phyloP scores from a whole-genome alignment of 2,888 invertebrate genomes.

The Aromia moschata region DNA sequence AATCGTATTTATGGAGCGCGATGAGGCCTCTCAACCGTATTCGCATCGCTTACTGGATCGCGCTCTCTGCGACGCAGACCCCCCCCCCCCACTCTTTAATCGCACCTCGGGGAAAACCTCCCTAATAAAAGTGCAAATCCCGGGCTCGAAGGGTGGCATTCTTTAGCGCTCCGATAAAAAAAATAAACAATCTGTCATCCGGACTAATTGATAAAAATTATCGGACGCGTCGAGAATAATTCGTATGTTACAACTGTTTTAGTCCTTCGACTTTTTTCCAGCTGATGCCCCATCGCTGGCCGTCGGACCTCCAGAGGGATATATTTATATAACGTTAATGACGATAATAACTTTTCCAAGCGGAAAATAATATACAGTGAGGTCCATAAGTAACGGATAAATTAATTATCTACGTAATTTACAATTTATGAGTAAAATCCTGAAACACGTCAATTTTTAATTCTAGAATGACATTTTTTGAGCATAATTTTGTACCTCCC shows the following conservation, averaged over 20 bases:
- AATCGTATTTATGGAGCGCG: constrained; percentile 51
- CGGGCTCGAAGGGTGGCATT: constrained; percentile 48
- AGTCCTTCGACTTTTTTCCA: constrained; percentile 30
- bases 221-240: constrained; percentile 34
- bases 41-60: constrained; percentile 40
- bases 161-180: too few relatives aligned
- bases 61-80: constrained; percentile 42
- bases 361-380: too few relatives aligned
- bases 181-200: constrained; percentile 58
- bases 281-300: constrained; percentile 28
- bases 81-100: constrained; percentile 46
- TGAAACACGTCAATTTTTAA: too few relatives aligned
- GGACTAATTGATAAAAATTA: constrained; percentile 58
- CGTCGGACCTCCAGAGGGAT: too few relatives aligned
- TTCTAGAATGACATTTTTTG: too few relatives aligned
- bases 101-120: constrained; percentile 56
- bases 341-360: too few relatives aligned
- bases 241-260: constrained; percentile 20
- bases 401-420: too few relatives aligned
- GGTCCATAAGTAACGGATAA: too few relatives aligned
- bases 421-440: too few relatives aligned
- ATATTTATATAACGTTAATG: too few relatives aligned
- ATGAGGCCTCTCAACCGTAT: constrained; percentile 49
- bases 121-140: constrained; percentile 58
- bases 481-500: too few relatives aligned